Evolutionary conservation across 2,888 invertebrate genomes (phyloP), one percentile per base, ranked within the genome.

Genomic region (Clunio marinus): DNA sequence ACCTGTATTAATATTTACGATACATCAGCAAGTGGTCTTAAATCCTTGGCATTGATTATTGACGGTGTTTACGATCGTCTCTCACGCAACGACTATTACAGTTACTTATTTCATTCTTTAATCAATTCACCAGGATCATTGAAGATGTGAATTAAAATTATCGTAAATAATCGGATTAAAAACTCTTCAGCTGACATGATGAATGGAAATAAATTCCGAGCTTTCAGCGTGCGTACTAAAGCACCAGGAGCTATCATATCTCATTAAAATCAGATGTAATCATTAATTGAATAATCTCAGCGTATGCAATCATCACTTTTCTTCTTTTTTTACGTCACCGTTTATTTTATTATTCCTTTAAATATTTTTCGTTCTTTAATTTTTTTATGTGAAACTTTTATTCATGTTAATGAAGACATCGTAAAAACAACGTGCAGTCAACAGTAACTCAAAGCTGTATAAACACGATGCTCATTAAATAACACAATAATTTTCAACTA

Each of bases 401-500:
- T n/a, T n/a, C n/a, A n/a, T n/a, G n/a, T n/a, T n/a, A n/a, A n/a
- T n/a, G n/a, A n/a, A n/a, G n/a, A n/a, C 15, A 15, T 41, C 41
- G 41, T 41, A 41, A 41, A 41, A 32, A 32, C 41, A 41, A 15
- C 15, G 41, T 41, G 10, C 41, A 41, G 41, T 41, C 41, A 41
- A 22, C 51, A 51, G 20, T 8, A 32, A 4, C 4, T 32, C 10
- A 32, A 32, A 13, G 13, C 57, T n/a, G 17, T 32, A 60, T 1
- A 20, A 37, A 37, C 22, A 24, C 35, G 27, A 60, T 13, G 60
- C 28, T 60, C 41, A 35, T 60, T 60, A 60, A 41, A 60, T 60
- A 37, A 60, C 60, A 60, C 28, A 24, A 41, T 37, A 37, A 60
- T 60, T 60, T 60, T 60, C 60, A 60, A 60, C 60, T 28, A n/a